These are phyloP conservation scores for Drosophila cognata DNA, from an alignment of 2,888 invertebrate species.

Conservation along the genomic window DNA sequence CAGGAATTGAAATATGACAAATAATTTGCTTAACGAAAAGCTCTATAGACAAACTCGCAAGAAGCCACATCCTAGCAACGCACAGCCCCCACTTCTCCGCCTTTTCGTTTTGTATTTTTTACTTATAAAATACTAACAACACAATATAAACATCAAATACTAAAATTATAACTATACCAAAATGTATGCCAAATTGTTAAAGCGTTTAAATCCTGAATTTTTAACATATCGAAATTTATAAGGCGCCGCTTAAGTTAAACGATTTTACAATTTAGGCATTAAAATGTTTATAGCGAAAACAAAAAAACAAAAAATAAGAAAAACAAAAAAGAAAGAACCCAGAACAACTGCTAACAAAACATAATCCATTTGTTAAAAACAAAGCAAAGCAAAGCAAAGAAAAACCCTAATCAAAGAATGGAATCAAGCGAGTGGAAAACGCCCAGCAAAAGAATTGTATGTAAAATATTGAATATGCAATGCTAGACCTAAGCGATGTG, in stretches of 20 bases:
- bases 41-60: constrained; percentile 53
- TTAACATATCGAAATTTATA: constrained; percentile 83
- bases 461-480: constrained; percentile 36
- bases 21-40: constrained; percentile 64
- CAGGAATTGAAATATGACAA: constrained; percentile 80
- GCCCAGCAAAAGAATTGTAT: constrained; percentile 35
- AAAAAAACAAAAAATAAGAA: neutral
- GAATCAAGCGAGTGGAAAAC: constrained; percentile 18
- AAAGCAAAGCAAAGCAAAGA: constrained; percentile 33
- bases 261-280: constrained; percentile 78
- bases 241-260: constrained; percentile 61
- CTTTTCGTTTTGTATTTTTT: constrained; percentile 24
- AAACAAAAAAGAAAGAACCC: constrained; percentile 18
- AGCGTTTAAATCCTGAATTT: constrained; percentile 80
- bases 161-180: constrained; percentile 46
- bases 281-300: constrained; percentile 44
- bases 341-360: constrained; percentile 57
- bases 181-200: constrained; percentile 78
- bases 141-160: constrained; percentile 37
- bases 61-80: constrained; percentile 52
- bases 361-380: constrained; percentile 60
- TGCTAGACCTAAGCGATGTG: constrained; percentile 47
- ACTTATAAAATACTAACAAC: constrained; percentile 19
- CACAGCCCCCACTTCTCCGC: constrained; percentile 39
- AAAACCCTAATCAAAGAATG: constrained; percentile 15